These are phyloP conservation scores for Spodoptera exigua DNA, from an alignment of 2,888 invertebrate genomes.

Conservation along the genomic window DNA sequence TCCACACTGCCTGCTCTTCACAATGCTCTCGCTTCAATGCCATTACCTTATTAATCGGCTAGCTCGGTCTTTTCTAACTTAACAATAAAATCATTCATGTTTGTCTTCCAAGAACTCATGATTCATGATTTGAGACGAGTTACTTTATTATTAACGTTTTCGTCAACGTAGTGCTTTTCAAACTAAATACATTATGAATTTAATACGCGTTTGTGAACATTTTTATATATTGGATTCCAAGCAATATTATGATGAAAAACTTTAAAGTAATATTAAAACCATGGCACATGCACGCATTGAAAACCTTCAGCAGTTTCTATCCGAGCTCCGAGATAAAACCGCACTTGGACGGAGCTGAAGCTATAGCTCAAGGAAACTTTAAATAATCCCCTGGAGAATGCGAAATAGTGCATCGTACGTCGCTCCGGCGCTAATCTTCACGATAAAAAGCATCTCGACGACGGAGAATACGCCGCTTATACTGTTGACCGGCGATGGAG, in stretches of 20 bases:
- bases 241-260: conserved; percentile 2
- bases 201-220: too few species aligned
- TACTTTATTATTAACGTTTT: too few species aligned
- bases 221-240: neutral
- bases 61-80: conserved; percentile 31
- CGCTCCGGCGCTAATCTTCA: conserved; percentile 72
- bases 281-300: conserved; percentile 10
- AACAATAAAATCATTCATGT: neutral
- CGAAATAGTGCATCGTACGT: conserved; percentile 73
- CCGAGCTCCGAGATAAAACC: conserved; percentile 27
- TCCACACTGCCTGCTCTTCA: conserved; percentile 71
- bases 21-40: conserved; percentile 65
- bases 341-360: conserved; percentile 38
- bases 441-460: conserved; percentile 74
- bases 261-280: neutral
- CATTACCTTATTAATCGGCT: conserved; percentile 37
- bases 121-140: too few species aligned
- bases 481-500: conserved; percentile 77
- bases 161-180: too few species aligned
- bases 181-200: too few species aligned
- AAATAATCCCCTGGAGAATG: conserved; percentile 76
- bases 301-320: conserved; percentile 15
- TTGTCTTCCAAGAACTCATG: too few species aligned
- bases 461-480: conserved; percentile 67
- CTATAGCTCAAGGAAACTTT: conserved; percentile 68